Evolutionary conservation across 2,888 invertebrate species (phyloP).

Genomic region (Philopedon plagiatum): DNA sequence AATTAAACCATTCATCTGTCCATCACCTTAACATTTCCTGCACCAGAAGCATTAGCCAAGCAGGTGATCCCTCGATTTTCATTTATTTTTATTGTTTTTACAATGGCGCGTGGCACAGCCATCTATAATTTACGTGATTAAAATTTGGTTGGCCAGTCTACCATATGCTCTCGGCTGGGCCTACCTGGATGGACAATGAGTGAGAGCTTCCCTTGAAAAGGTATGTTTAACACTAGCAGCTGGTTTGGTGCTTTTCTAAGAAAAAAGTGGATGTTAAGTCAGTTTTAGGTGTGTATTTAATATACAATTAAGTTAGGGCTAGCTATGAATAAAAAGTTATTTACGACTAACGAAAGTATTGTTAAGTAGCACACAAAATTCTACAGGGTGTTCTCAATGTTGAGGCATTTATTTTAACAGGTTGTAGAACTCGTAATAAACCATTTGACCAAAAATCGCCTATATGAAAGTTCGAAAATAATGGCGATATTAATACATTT

Average conservation of each 20-base stretch:
- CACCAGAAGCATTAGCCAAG: slow-evolving; percentile 53
- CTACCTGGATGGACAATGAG: slow-evolving; percentile 37
- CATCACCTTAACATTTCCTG: slow-evolving; percentile 57
- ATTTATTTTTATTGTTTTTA: slow-evolving; percentile 58
- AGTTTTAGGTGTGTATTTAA: neutral
- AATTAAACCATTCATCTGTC: slow-evolving; percentile 52
- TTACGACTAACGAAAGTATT: too few species aligned
- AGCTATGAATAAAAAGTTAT: too few species aligned
- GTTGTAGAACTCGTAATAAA: too few species aligned
- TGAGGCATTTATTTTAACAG: too few species aligned
- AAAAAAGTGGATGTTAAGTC: neutral
- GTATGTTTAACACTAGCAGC: slow-evolving; percentile 25
- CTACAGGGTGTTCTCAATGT: too few species aligned
- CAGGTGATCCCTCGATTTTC: slow-evolving; percentile 57
- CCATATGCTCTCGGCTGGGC: slow-evolving; percentile 30
- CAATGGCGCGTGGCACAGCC: slow-evolving; percentile 59
- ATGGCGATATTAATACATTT: too few species aligned
- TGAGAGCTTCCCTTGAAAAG: slow-evolving; percentile 25
- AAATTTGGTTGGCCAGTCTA: slow-evolving; percentile 55
- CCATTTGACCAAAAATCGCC: too few species aligned
- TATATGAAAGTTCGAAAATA: too few species aligned
- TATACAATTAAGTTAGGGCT: too few species aligned
- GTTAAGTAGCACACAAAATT: too few species aligned
- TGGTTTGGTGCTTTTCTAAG: slow-evolving; percentile 19
- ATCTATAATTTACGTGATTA: slow-evolving; percentile 61